Evolutionary conservation across 2,113 vertebrate species (phyloP).

Genomic region (Cichladusa arquata): DNA sequence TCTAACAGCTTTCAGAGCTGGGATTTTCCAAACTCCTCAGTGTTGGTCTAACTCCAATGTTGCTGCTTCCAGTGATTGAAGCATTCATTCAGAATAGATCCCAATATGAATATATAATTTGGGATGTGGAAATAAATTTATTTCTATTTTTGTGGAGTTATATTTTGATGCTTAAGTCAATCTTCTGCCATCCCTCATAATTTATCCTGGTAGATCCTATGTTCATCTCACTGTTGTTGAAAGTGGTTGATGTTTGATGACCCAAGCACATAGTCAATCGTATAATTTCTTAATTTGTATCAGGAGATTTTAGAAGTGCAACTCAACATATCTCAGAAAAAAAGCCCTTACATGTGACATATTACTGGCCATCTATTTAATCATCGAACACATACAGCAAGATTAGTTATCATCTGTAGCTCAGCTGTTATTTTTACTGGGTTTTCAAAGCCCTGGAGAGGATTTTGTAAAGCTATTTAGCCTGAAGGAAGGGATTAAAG

Average conservation of each 20-base stretch:
- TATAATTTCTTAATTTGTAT: background rate
- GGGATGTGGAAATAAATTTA: background rate
- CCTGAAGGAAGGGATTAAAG: conserved; percentile 62
- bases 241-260: background rate
- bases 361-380: background rate
- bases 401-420: conserved; percentile 60
- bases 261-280: background rate
- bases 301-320: background rate
- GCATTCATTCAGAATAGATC: background rate
- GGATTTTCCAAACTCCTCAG: background rate
- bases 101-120: background rate
- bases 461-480: conserved; percentile 70
- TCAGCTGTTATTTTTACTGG: conserved; percentile 62
- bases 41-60: background rate
- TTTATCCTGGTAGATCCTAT: background rate
- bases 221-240: background rate
- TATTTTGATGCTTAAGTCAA: background rate
- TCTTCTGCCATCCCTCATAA: background rate
- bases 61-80: background rate
- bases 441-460: conserved; percentile 55
- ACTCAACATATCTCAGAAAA: background rate
- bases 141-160: background rate
- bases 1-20: background rate
- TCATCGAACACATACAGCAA: background rate
- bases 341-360: background rate